These are phyloP conservation scores for Parotocinclus haroldoi DNA, from an alignment of 2,797 vertebrate genomes.

Conservation along the genomic window DNA sequence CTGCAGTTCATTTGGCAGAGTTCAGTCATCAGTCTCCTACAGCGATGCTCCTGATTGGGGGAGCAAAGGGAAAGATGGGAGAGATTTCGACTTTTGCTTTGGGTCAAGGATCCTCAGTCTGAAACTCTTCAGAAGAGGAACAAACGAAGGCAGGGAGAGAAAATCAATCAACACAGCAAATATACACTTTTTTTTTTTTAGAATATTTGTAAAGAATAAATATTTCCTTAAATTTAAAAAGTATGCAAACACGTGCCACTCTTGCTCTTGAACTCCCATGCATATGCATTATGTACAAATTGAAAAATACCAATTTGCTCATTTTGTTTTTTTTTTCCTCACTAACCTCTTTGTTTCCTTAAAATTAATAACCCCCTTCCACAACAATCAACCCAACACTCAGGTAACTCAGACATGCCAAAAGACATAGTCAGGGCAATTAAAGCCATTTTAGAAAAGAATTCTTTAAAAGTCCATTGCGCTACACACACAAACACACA, in stretches of 20 bases:
- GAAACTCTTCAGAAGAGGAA: slow-evolving; percentile 43
- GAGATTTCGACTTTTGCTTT: slow-evolving; percentile 59
- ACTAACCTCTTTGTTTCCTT: slow-evolving; percentile 68
- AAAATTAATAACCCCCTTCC: slow-evolving; percentile 76
- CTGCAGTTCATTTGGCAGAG: slow-evolving; percentile 43
- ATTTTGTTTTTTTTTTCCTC: slow-evolving; percentile 62
- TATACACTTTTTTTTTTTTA: slow-evolving; percentile 76
- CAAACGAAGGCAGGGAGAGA: slow-evolving; percentile 54
- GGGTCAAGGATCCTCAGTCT: slow-evolving; percentile 52
- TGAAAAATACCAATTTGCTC: slow-evolving; percentile 96
- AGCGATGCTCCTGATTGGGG: slow-evolving; percentile 32
- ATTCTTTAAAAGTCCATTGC: slow-evolving; percentile 62
- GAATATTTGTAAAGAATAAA: slow-evolving; percentile 98
- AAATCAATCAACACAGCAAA: slow-evolving; percentile 87
- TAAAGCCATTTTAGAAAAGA: slow-evolving; percentile 84
- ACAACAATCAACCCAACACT: slow-evolving; percentile 81
- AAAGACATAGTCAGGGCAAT: slow-evolving; percentile 77
- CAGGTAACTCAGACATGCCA: slow-evolving; percentile 68
- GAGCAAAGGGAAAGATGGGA: slow-evolving; percentile 38
- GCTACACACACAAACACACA: slow-evolving; percentile 66
- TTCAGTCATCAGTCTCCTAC: slow-evolving; percentile 40
- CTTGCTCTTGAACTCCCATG: slow-evolving; percentile 94
- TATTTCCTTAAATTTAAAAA: slow-evolving; percentile 93
- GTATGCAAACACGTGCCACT: slow-evolving; percentile 99
- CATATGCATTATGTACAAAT: slow-evolving; percentile 99